These are phyloP conservation scores for Phengaris alcon DNA, from an alignment of 2,888 invertebrate genomes.

Conservation along the genomic window DNA sequence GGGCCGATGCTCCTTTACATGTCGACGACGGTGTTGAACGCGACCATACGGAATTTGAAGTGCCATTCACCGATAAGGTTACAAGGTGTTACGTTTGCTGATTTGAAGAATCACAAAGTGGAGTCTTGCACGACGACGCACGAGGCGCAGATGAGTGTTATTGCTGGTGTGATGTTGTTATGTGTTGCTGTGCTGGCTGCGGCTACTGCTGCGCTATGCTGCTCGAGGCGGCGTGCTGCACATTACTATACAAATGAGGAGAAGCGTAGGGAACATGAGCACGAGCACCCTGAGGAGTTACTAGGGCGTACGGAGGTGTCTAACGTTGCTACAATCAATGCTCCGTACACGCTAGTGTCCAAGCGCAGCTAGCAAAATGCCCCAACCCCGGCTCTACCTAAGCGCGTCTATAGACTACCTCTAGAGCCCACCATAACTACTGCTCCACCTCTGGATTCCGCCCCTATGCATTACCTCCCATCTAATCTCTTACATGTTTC, in stretches of 20 bases:
- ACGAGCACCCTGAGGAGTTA: constrained; percentile 65
- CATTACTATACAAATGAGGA: constrained; percentile 91
- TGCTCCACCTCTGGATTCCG: constrained; percentile 43
- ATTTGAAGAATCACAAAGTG: constrained; percentile 55
- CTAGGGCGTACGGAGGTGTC: constrained; percentile 58
- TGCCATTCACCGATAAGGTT: constrained; percentile 80
- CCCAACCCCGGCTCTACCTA: constrained; percentile 43
- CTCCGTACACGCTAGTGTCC: constrained; percentile 58
- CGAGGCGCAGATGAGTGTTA: constrained; percentile 79
- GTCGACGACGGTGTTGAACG: constrained; percentile 75
- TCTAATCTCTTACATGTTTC: constrained; percentile 50
- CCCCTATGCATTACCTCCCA: constrained; percentile 50
- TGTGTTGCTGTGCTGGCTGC: constrained; percentile 71
- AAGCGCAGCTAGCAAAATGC: constrained; percentile 67
- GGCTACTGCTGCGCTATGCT: constrained; percentile 80
- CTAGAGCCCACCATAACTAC: constrained; percentile 42
- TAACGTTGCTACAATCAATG: constrained; percentile 66
- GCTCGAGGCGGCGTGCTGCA: constrained; percentile 84
- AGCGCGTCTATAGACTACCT: constrained; percentile 43
- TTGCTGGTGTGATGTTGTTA: constrained; percentile 67
- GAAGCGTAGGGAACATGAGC: constrained; percentile 69
- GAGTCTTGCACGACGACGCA: constrained; percentile 71
- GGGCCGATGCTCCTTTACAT: constrained; percentile 78
- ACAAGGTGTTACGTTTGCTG: constrained; percentile 62
- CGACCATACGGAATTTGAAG: constrained; percentile 71